phyloP scores from a whole-genome alignment of 2,797 vertebrate genomes.

The Carcharodon carcharias region DNA sequence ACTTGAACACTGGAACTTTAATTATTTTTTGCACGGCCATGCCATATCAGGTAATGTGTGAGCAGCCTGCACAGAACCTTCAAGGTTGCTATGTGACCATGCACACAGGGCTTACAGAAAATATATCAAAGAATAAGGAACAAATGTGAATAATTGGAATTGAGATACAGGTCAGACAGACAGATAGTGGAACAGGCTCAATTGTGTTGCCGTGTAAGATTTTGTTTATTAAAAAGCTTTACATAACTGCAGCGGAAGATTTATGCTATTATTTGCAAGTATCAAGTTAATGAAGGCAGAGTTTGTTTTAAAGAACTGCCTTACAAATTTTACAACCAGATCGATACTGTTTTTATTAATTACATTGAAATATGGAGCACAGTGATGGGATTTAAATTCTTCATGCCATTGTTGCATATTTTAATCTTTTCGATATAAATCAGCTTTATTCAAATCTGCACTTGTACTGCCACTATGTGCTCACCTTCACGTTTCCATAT shows the following conservation, averaged over 20 bases:
- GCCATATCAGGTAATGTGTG: too few species aligned
- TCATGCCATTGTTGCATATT: not conserved
- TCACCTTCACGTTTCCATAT: not conserved
- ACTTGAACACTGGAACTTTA: too few species aligned
- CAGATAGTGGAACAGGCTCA: not conserved
- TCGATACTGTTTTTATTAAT: not conserved
- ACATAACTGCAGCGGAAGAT: not conserved
- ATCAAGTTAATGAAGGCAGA: not conserved
- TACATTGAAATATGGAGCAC: not conserved
- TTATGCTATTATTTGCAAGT: not conserved
- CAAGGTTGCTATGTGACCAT: too few species aligned
- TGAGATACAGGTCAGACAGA: not conserved
- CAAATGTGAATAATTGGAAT: not conserved
- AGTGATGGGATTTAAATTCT: not conserved
- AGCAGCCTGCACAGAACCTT: too few species aligned
- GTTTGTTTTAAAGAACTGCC: not conserved
- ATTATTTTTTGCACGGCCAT: too few species aligned
- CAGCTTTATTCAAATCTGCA: not conserved
- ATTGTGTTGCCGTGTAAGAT: not conserved
- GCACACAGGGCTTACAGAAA: too few species aligned
- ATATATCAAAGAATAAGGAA: not conserved
- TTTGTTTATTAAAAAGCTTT: not conserved
- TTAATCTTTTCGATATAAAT: conserved; percentile 2
- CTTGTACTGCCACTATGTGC: not conserved
- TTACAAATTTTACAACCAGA: not conserved